A percentile compares a stretch with the other conserved stretches of the same genome.
phyloP scores from a whole-genome alignment of 1,140 invertebrate genomes.

The Papilio polyxenes region DNA sequence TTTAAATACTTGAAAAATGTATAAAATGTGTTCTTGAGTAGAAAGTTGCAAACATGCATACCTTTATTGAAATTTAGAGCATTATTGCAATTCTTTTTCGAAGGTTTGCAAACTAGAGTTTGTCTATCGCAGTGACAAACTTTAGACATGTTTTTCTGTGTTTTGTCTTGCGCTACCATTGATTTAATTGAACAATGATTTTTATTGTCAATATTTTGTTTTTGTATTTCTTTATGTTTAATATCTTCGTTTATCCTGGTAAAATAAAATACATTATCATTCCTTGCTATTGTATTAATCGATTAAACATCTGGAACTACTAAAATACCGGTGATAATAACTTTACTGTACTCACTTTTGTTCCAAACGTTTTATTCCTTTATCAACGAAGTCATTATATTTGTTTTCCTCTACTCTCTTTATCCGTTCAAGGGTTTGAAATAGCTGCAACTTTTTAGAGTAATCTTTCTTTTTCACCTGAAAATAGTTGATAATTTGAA shows the following conservation, averaged over 20 bases:
- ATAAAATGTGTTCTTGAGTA: neutral
- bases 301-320: too few relatives aligned
- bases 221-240: neutral
- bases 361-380: slow-evolving; percentile 43
- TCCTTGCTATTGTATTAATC: neutral
- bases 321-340: neutral
- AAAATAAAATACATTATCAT: neutral
- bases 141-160: neutral
- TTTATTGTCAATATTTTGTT: neutral
- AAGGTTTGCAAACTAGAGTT: slow-evolving; percentile 22
- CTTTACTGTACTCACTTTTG: slow-evolving; percentile 40
- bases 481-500: neutral
- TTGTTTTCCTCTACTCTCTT: slow-evolving; percentile 47
- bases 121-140: slow-evolving; percentile 21
- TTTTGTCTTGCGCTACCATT: too few relatives aligned
- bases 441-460: slow-evolving; percentile 12
- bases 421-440: slow-evolving; percentile 41
- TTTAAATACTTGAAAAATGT: neutral
- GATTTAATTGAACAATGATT: neutral
- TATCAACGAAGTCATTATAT: slow-evolving; percentile 53
- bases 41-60: neutral
- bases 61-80: neutral
- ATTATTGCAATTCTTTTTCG: slow-evolving; percentile 7
- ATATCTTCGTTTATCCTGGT: neutral
- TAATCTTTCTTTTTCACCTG: slow-evolving; percentile 25